Base-by-base conservation (phyloP, 2,888 invertebrate genomes). In the Chaitophorus viminalis region DNA sequence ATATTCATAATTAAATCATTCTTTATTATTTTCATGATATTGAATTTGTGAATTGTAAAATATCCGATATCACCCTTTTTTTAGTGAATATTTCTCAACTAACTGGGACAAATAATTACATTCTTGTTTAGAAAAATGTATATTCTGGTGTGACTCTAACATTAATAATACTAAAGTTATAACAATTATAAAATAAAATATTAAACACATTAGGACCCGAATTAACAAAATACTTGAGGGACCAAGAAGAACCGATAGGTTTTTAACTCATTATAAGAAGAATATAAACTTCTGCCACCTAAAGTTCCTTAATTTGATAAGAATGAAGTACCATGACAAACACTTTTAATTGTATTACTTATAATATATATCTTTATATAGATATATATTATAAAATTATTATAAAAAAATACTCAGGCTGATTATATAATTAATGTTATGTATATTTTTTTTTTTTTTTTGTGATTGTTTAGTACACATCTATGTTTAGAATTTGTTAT, bases 151-250 rank as follows among this genome's bases (percentile, higher is more conserved):
- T 87, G 87, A 81, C 46, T 87, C 87, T 87, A 87, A 87, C 87
- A 87, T 81, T 52, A 84, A 46, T 72, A 77, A 81, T 74, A 75
- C 79, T 85, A 85, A 85, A 81, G 72, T 87, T 81, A 60, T 87
- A 81, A 87, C 74, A 72, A 87, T 6, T 74, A 46, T 81, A 87
- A 87, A 87, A 72, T 72, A 81, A 76, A 77, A 85, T 65, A 87
- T 87, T 87, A 87, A 79, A 87, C 46, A 39, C 18, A 79, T 87
- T 79, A 87, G 78, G 87, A 87, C 79, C 87, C 79, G 29, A 79
- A 87, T 87, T 87, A 87, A 87, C 87, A 81, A 72, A 87, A 60
- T 87, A 87, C 87, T 87, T 87, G 87, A 87, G 87, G 87, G 87
- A 87, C 87, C 87, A 87, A 78, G 14, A 79, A 87, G 60, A 86